Conservation (phyloP, 2,113 vertebrate species). For the Cichladusa arquata region DNA sequence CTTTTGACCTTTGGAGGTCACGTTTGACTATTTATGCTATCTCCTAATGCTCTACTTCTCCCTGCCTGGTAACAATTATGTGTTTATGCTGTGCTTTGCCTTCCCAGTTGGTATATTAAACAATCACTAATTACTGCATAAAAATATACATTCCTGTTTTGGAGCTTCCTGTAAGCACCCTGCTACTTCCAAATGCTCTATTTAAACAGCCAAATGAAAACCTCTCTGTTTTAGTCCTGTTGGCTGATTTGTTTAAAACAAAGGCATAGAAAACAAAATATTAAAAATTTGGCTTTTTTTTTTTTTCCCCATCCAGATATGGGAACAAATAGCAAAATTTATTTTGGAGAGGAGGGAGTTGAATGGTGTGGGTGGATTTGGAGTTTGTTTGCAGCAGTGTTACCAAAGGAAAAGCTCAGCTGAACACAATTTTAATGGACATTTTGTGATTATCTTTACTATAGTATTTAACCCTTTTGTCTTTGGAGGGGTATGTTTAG, state of each 20-base stretch:
- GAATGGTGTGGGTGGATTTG: neutral
- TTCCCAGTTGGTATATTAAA: conserved; percentile 71
- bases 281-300: neutral
- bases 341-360: neutral
- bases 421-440: neutral
- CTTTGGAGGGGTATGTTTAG: neutral
- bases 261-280: neutral
- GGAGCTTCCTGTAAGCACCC: conserved; percentile 59
- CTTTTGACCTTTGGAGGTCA: conserved; percentile 78
- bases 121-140: conserved; percentile 74
- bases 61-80: conserved; percentile 81
- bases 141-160: conserved; percentile 67
- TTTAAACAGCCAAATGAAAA: conserved; percentile 5
- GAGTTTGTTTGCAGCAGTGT: neutral
- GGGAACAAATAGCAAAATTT: neutral
- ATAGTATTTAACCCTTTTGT: neutral
- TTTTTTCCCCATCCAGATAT: neutral
- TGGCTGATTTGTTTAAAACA: neutral
- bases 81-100: conserved; percentile 69
- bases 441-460: neutral
- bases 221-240: neutral
- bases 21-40: conserved; percentile 80
- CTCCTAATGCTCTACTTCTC: conserved; percentile 77
- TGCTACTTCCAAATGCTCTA: neutral
- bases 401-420: neutral